Evolutionary conservation across 2,113 vertebrate species (phyloP), one percentile per base, ranked within the genome.

Genomic region (Puma concolor): DNA sequence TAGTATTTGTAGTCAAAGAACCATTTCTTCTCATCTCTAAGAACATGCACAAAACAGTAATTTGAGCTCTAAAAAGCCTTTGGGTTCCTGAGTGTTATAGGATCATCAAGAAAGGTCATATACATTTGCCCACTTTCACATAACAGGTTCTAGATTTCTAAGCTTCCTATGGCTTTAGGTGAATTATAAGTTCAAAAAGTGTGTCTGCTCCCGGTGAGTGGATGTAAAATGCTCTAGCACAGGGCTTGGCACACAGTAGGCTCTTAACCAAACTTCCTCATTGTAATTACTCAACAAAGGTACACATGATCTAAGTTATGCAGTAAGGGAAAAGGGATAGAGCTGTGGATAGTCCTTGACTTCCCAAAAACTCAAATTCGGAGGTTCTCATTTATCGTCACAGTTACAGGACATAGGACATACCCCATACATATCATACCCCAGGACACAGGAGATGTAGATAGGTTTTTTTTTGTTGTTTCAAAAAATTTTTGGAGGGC

Each of bases 1-100:
- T 6, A 50, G 36, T 23, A 5, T 69, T 81, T 54, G 15, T 27
- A 86, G 57, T 38, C 29, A 89, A 69, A 88, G 52, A 79, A 88
- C 57, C 17, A 81, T 79, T 60, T 80, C 64, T 77, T 66, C n/a
- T 69, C n/a, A 60, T 63, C 87, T 84, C 93, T 82, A 92, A 57
- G 29, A 91, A 57, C 21, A 86, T 25, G 10, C 25, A 64, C 41
- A 41, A 82, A 85, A 25, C 5, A 64, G 31, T 63, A 44, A 57
- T 4, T 4, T 21, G 7, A 21, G 23, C 36, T 71, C 81, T 67
- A 31, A 95, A 88, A 25, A 63, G 36, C 38, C 69, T 16, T 44
- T 41, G 17, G 12, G 11, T 29, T 52, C 69, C 54, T 69, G 23
- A n/a, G 9, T 72, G 66, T n/a, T 80, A 60, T 0, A 31, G 48